Percentiles rank a stretch among this genome's conserved stretches.
Conservation (phyloP, 1,140 invertebrate species). For the Augochlora pura region DNA sequence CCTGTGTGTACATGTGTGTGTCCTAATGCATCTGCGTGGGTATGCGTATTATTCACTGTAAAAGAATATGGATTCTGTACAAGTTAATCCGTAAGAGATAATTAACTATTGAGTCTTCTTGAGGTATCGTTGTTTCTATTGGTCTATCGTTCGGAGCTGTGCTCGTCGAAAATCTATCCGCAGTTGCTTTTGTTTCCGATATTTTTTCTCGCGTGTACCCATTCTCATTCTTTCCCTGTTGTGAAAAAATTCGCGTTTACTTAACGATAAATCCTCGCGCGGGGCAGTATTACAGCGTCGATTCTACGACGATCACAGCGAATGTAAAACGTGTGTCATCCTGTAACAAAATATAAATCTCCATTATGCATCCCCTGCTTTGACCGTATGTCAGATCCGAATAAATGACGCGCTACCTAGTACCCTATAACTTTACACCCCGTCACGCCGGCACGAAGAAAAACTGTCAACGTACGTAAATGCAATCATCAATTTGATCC, state of each 20-base stretch:
- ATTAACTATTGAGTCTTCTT: conserved; percentile 80
- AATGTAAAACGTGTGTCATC: conserved; percentile 71
- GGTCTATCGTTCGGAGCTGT: conserved; percentile 77
- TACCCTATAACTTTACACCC: conserved; percentile 67
- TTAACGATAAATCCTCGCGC: conserved; percentile 20
- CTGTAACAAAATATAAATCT: conserved; percentile 82
- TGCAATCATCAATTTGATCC: conserved; percentile 14
- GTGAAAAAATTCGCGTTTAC: background rate
- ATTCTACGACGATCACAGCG: conserved; percentile 66
- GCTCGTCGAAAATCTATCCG: conserved; percentile 61
- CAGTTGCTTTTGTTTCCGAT: background rate
- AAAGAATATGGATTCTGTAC: conserved; percentile 81
- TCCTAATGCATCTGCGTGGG: conserved; percentile 22
- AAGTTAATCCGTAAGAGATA: conserved; percentile 76
- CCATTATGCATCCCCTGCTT: conserved; percentile 73
- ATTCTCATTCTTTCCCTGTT: background rate
- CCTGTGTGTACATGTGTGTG: background rate
- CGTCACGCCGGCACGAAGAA: conserved; percentile 28
- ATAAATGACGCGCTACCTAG: conserved; percentile 75
- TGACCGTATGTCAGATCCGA: conserved; percentile 72
- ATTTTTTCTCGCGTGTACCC: background rate
- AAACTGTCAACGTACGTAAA: conserved; percentile 21
- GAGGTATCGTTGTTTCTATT: conserved; percentile 81
- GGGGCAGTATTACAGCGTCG: conserved; percentile 47
- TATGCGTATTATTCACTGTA: conserved; percentile 70